Conservation (phyloP, 2,797 vertebrate genomes). For the Lithobates sylvaticus region DNA sequence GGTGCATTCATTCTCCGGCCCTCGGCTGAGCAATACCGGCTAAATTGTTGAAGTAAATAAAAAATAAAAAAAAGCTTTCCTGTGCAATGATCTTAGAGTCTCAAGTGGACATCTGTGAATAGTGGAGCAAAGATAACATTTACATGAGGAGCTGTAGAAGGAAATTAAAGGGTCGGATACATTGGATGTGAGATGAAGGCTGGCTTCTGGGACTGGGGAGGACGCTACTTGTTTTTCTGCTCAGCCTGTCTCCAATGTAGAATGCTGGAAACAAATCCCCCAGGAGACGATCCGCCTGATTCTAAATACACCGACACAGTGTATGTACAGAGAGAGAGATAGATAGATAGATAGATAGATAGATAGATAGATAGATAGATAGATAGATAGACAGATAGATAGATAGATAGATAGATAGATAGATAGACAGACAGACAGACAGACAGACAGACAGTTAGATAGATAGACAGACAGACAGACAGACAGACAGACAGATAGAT, state of each 20-base stretch:
- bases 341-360: conserved; percentile 32
- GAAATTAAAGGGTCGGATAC: conserved; percentile 68
- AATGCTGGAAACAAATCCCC: not conserved
- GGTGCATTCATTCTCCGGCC: conserved; percentile 64
- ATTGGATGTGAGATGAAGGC: conserved; percentile 63
- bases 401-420: not conserved
- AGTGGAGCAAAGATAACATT: conserved; percentile 63
- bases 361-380: conserved; percentile 37
- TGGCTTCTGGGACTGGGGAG: conserved; percentile 55
- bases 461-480: conserved; percentile 34
- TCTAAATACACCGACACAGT: not conserved
- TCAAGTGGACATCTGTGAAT: conserved; percentile 60
- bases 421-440: not conserved
- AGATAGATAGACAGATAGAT: conserved; percentile 37
- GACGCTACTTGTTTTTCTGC: conserved; percentile 21
- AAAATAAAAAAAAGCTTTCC: conserved; percentile 47
- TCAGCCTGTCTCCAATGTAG: conserved; percentile 57
- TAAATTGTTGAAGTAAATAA: conserved; percentile 70
- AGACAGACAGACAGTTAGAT: not conserved
- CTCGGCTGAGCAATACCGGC: conserved; percentile 59
- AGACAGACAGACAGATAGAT: no score
- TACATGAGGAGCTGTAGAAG: conserved; percentile 62
- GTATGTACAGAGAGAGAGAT: not conserved
- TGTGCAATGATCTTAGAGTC: conserved; percentile 66
- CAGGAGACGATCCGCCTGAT: not conserved